Evolutionary conservation across 2,888 invertebrate species (phyloP).

Genomic region (Parasteatoda lunata): DNA sequence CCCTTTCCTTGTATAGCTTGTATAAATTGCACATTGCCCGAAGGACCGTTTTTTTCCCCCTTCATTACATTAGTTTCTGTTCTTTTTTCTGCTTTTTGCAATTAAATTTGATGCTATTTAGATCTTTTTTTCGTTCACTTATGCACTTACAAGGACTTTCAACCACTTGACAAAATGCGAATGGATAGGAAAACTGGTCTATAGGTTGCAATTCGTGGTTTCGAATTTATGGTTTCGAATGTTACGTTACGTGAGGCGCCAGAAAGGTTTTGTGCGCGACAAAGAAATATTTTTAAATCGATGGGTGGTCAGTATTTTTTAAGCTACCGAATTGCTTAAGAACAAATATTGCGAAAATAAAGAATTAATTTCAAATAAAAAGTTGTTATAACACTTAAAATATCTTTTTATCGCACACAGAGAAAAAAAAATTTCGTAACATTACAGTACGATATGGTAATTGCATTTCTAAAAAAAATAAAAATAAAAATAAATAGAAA

Average conservation of each 20-base stretch:
- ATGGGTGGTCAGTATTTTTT: slow-evolving; percentile 19
- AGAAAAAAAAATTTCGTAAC: no score
- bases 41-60: slow-evolving; percentile 9
- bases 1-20: slow-evolving; percentile 50
- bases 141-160: background rate
- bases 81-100: slow-evolving; percentile 1
- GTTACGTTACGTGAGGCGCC: slow-evolving; percentile 27
- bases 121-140: slow-evolving; percentile 2
- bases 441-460: no score
- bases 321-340: background rate
- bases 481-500: no score
- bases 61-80: background rate
- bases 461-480: no score
- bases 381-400: background rate
- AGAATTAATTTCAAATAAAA: background rate
- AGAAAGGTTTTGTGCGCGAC: background rate
- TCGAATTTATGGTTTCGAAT: no score
- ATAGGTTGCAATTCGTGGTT: no score
- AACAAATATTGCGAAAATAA: slow-evolving; percentile 30
- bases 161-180: slow-evolving; percentile 24
- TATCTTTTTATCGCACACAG: no score
- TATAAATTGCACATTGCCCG: slow-evolving; percentile 20
- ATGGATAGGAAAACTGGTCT: background rate
- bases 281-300: slow-evolving; percentile 41
- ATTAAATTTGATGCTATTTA: slow-evolving; percentile 19